phyloP scores from a whole-genome alignment of 1,140 invertebrate species.

The Pygmarrhopalites habei region DNA sequence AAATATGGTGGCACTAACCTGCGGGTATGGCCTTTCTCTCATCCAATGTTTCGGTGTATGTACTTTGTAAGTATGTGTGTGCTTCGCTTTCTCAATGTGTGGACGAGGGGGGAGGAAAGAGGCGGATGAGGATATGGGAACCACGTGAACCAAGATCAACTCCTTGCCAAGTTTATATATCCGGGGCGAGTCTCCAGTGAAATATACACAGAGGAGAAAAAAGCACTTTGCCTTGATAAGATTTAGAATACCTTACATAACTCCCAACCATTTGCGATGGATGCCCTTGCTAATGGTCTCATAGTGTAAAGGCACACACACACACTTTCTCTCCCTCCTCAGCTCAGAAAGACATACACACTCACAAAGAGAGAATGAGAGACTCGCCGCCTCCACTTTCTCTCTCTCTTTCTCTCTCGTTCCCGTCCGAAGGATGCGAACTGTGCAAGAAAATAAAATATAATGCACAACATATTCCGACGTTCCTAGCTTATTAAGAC shows the following conservation, averaged over 20 bases:
- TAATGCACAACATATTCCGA: too few relatives aligned
- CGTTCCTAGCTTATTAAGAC: too few relatives aligned
- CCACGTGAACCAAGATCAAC: neutral
- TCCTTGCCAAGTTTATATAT: neutral
- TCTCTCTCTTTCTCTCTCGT: neutral
- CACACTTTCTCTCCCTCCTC: neutral
- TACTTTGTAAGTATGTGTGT: too few relatives aligned
- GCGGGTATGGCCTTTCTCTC: neutral
- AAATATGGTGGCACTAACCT: neutral
- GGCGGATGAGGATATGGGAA: too few relatives aligned
- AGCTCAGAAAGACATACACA: neutral
- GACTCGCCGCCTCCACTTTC: neutral
- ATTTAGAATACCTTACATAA: slow-evolving; percentile 9
- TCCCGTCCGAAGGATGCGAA: too few relatives aligned
- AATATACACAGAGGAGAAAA: neutral
- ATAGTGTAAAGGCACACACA: neutral
- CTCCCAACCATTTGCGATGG: neutral
- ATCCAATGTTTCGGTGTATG: too few relatives aligned
- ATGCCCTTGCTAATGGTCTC: neutral
- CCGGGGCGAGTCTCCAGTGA: neutral
- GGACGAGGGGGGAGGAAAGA: too few relatives aligned
- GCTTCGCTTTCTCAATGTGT: too few relatives aligned
- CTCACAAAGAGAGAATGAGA: too few relatives aligned
- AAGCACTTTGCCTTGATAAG: slow-evolving; percentile 11
- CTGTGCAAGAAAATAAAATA: too few relatives aligned